Conservation (phyloP, 2,888 invertebrate genomes). For the Xiphydria camelus region DNA sequence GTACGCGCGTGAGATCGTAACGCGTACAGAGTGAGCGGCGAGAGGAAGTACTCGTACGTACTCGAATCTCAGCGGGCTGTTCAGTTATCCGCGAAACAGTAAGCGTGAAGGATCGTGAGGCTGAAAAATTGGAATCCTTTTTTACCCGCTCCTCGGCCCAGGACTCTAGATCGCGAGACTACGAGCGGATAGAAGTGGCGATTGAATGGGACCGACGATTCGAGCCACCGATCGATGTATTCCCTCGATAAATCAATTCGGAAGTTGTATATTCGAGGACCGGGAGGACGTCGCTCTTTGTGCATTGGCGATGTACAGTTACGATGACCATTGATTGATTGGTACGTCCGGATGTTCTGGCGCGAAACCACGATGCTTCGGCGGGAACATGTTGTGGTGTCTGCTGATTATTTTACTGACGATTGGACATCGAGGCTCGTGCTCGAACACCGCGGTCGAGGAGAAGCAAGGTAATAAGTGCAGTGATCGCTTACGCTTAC, state of each 20-base stretch:
- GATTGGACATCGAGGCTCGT: not conserved
- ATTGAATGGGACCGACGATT: too few species aligned
- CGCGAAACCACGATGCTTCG: not conserved
- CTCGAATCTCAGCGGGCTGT: too few species aligned
- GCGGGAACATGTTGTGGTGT: not conserved
- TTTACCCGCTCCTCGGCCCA: too few species aligned
- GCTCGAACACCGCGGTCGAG: not conserved
- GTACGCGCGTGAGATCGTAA: slow-evolving; percentile 21
- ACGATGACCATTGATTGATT: not conserved
- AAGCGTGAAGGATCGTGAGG: too few species aligned
- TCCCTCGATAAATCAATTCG: too few species aligned
- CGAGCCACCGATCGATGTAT: too few species aligned
- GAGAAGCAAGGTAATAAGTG: not conserved
- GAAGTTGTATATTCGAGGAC: too few species aligned
- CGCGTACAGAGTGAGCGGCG: slow-evolving; percentile 29
- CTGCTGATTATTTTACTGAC: not conserved
- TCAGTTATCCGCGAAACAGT: too few species aligned
- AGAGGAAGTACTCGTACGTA: slow-evolving; percentile 25
- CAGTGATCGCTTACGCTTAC: not conserved
- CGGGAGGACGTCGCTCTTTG: too few species aligned
- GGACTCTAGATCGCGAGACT: too few species aligned
- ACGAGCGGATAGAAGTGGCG: too few species aligned
- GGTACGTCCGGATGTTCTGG: not conserved
- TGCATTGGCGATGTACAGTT: not conserved
- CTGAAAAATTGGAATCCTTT: too few species aligned